These are phyloP conservation scores for Nymphalis io DNA, from an alignment of 1,140 invertebrate species.

Conservation along the genomic window DNA sequence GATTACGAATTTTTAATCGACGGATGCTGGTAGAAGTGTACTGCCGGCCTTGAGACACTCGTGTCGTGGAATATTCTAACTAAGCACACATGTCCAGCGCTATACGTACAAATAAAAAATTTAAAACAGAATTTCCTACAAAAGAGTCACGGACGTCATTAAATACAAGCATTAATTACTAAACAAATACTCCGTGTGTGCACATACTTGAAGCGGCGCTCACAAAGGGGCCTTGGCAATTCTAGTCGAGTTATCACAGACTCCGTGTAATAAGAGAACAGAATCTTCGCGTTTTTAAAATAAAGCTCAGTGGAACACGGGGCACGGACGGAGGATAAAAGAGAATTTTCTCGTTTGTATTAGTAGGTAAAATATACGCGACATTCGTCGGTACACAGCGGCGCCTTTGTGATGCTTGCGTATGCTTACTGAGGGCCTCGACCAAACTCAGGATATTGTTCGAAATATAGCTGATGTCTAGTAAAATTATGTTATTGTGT, in stretches of 20 bases:
- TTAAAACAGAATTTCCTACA: constrained; percentile 31
- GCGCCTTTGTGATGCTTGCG: constrained; percentile 22
- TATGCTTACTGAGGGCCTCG: constrained; percentile 10
- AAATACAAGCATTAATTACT: constrained; percentile 47
- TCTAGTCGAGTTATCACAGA: constrained; percentile 61
- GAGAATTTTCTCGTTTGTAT: constrained; percentile 55
- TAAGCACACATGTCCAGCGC: constrained; percentile 20
- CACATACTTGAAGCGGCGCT: constrained; percentile 38
- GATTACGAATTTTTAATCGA: background rate
- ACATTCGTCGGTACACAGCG: constrained; percentile 39
- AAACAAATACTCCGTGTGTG: constrained; percentile 44
- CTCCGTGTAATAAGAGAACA: constrained; percentile 57
- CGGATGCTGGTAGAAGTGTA: background rate
- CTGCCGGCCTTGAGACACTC: background rate
- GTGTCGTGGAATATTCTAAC: constrained; percentile 6
- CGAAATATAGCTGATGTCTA: background rate
- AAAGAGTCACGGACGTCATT: constrained; percentile 40
- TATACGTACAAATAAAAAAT: constrained; percentile 32
- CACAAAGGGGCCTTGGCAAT: constrained; percentile 51
- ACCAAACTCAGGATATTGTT: constrained; percentile 11
- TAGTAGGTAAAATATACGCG: constrained; percentile 48
- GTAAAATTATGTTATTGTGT: constrained; percentile 1
- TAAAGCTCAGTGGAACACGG: constrained; percentile 53
- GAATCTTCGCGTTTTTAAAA: constrained; percentile 55
- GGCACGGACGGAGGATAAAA: constrained; percentile 39